A percentile compares a stretch with the other conserved stretches of the same genome.
Evolutionary conservation across 2,888 invertebrate genomes (phyloP).

Genomic region (Chelonus formosanus): DNA sequence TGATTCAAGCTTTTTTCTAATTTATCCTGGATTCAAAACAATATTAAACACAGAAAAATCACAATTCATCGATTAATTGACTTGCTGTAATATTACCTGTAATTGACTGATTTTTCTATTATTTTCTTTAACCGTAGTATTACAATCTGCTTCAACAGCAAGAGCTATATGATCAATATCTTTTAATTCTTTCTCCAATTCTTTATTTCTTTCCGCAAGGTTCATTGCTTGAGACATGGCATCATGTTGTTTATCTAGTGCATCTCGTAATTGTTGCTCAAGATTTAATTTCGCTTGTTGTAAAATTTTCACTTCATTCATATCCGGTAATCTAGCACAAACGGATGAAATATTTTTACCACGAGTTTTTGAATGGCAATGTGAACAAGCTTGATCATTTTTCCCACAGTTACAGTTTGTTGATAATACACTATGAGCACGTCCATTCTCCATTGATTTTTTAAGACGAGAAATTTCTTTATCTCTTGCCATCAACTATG

Average conservation of each 20-base stretch:
- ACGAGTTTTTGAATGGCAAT: conserved; percentile 31
- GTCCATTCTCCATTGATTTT: conserved; percentile 76
- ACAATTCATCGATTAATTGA: not conserved
- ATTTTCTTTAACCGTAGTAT: conserved; percentile 73
- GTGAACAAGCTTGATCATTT: conserved; percentile 60
- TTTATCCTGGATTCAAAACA: conserved; percentile 60
- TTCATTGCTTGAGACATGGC: conserved; percentile 80
- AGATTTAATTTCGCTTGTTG: conserved; percentile 71
- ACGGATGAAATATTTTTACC: conserved; percentile 13
- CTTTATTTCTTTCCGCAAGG: conserved; percentile 78
- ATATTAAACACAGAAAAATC: not conserved
- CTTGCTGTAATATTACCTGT: conserved; percentile 51
- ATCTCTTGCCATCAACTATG: conserved; percentile 65
- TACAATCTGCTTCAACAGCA: conserved; percentile 80
- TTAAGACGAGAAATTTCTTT: conserved; percentile 77
- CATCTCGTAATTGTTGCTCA: conserved; percentile 68
- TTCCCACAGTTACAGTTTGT: conserved; percentile 75
- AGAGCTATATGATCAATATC: conserved; percentile 80
- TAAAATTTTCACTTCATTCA: conserved; percentile 69
- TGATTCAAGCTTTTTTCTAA: conserved; percentile 65
- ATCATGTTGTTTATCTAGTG: conserved; percentile 78
- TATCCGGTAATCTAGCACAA: conserved; percentile 37
- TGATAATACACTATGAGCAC: conserved; percentile 71
- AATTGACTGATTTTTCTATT: conserved; percentile 66
- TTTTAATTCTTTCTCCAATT: conserved; percentile 75